Conservation (phyloP, 2,113 vertebrate species). For the Corapipo altera region DNA sequence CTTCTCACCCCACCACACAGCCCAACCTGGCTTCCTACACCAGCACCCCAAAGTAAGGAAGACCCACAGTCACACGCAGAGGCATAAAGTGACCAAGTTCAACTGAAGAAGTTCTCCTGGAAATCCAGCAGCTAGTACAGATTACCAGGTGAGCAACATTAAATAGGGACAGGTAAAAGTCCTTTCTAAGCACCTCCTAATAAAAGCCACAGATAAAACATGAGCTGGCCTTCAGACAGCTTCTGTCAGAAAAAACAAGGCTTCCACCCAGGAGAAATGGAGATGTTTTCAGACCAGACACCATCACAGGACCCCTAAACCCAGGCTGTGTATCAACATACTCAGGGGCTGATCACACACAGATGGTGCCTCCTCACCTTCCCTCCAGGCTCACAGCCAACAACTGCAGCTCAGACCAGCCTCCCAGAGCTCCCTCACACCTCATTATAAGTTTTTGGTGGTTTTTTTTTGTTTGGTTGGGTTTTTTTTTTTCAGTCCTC, state of each 20-base stretch:
- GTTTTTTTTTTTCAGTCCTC: accelerated
- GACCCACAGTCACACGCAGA: accelerated
- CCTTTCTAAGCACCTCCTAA: neutral
- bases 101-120: neutral
- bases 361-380: neutral
- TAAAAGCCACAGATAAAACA: neutral
- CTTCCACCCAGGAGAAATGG: neutral
- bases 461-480: too few species aligned
- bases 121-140: neutral
- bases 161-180: neutral
- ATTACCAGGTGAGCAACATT: neutral
- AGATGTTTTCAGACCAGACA: neutral
- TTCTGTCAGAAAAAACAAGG: neutral
- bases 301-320: neutral
- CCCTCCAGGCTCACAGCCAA: neutral
- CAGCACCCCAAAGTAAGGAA: accelerated
- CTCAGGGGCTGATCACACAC: neutral
- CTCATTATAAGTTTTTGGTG: neutral
- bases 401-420: neutral
- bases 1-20: neutral
- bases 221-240: neutral
- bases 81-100: neutral
- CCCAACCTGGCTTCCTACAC: neutral
- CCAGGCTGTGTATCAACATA: neutral
- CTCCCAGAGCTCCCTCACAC: neutral